Percentiles rank a stretch among this genome's conserved stretches.
phyloP scores from a whole-genome alignment of 2,113 vertebrate genomes.

The Myiopsitta monachus region DNA sequence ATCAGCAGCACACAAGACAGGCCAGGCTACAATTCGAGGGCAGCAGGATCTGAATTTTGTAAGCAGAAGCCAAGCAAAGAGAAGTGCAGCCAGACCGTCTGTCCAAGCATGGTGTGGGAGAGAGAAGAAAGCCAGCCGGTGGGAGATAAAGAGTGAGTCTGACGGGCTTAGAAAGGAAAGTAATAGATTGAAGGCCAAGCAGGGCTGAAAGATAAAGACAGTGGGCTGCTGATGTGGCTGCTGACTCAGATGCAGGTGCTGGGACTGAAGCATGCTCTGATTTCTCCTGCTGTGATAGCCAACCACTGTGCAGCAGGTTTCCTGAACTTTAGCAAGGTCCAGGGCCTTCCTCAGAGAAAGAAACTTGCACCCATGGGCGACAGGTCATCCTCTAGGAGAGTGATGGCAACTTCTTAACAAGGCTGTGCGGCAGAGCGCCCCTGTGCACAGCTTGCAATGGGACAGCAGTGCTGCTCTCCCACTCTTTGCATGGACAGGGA shows the following conservation, averaged over 20 bases:
- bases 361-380: rapidly evolving
- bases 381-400: neutral
- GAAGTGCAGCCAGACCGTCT: neutral
- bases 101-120: neutral
- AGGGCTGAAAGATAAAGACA: neutral
- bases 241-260: neutral
- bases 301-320: neutral
- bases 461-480: neutral
- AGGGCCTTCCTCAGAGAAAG: neutral
- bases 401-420: neutral
- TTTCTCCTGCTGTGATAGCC: neutral
- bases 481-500: neutral
- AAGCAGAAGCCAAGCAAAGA: slow-evolving; percentile 22
- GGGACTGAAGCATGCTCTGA: rapidly evolving
- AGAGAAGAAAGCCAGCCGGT: neutral
- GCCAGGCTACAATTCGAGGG: neutral
- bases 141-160: slow-evolving; percentile 38
- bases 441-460: neutral
- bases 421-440: neutral
- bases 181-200: slow-evolving; percentile 29
- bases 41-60: neutral
- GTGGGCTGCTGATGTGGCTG: neutral
- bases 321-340: neutral
- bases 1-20: neutral
- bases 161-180: slow-evolving; percentile 28